phyloP scores from a whole-genome alignment of 2,797 vertebrate genomes.

The Geotrypetes seraphini region DNA sequence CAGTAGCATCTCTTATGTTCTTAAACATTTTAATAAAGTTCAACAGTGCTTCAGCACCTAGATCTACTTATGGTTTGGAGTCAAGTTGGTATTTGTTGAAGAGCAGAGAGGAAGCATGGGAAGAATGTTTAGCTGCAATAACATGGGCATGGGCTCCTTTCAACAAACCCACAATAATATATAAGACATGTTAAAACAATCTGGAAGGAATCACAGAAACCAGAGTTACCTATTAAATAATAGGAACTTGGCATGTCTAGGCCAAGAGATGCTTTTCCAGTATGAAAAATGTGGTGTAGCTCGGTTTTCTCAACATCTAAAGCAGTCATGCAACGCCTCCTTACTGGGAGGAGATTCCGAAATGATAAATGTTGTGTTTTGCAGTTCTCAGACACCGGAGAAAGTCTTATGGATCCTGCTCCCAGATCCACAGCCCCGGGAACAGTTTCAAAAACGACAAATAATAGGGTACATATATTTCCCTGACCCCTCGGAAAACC shows the following conservation, averaged over 20 bases:
- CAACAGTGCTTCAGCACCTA: no score
- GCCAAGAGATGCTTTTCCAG: not conserved
- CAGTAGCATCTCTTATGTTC: no score
- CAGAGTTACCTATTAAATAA: no score
- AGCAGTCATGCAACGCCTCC: not conserved
- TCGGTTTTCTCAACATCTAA: not conserved
- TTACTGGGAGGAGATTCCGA: not conserved
- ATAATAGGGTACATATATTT: not conserved
- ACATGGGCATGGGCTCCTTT: no score
- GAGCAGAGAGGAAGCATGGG: no score
- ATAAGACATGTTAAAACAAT: no score
- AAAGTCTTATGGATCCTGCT: not conserved
- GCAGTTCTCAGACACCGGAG: not conserved
- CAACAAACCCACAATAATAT: no score
- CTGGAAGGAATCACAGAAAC: no score
- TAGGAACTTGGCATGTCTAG: not conserved
- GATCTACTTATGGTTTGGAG: no score
- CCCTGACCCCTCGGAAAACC: constrained; percentile 1
- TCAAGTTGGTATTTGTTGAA: no score
- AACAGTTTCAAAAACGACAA: not conserved
- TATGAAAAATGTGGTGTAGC: constrained; percentile 3
- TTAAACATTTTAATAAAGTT: no score
- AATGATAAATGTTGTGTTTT: constrained; percentile 6
- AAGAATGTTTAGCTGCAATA: no score
- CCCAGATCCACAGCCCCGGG: not conserved